Percentiles rank a stretch among this genome's conserved stretches.
Evolutionary conservation across 2,888 invertebrate species (phyloP).

Genomic region (Drosophila aldrichi): DNA sequence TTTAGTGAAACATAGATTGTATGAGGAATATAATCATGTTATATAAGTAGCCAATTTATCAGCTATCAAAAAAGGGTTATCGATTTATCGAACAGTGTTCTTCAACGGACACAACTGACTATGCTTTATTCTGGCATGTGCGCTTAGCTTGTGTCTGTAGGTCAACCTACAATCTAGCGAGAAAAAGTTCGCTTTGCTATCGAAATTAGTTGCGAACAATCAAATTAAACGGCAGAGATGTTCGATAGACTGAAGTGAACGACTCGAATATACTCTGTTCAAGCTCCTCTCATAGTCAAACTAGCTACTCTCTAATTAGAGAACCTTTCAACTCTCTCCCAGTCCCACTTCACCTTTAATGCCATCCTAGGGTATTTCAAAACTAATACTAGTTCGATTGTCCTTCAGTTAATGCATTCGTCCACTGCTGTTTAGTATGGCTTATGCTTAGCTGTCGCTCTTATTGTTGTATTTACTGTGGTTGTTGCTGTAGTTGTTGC

Average conservation of each 20-base stretch:
- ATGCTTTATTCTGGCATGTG: background rate
- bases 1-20: background rate
- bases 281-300: background rate
- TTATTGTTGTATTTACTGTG: slow-evolving; percentile 5
- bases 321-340: background rate
- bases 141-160: slow-evolving; percentile 3
- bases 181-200: slow-evolving; percentile 2
- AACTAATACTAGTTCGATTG: slow-evolving; percentile 4
- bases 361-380: background rate
- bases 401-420: slow-evolving; percentile 5
- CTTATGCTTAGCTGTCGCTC: slow-evolving; percentile 14
- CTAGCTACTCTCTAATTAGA: too few species aligned
- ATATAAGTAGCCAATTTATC: too few species aligned
- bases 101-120: background rate
- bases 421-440: slow-evolving; percentile 36
- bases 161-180: slow-evolving; percentile 1
- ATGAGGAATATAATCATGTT: background rate
- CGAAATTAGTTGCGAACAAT: slow-evolving; percentile 9
- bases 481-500: slow-evolving; percentile 10
- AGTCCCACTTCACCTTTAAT: too few species aligned
- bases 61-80: too few species aligned
- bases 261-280: background rate
- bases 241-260: background rate
- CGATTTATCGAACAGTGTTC: too few species aligned
- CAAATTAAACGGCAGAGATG: background rate